These are phyloP conservation scores for Mechanitis messenoides DNA, from an alignment of 2,888 invertebrate genomes.

Conservation along the genomic window DNA sequence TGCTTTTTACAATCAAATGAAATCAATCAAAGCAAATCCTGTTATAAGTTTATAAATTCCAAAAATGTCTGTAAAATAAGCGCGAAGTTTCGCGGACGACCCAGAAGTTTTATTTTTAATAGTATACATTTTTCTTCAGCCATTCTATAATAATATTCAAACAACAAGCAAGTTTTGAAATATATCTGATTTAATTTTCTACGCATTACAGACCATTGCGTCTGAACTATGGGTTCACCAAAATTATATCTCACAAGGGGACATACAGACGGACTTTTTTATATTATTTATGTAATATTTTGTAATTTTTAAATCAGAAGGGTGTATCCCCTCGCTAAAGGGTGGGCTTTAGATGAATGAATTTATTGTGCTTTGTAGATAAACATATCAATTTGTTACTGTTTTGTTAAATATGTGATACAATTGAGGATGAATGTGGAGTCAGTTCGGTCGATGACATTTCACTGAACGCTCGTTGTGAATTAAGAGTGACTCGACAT, in stretches of 20 bases:
- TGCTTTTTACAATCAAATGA: too few species aligned
- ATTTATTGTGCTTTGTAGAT: conserved; percentile 74
- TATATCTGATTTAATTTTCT: conserved; percentile 61
- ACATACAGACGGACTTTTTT: conserved; percentile 50
- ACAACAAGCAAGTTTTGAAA: conserved; percentile 44
- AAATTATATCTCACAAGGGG: conserved; percentile 53
- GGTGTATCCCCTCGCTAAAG: conserved; percentile 72
- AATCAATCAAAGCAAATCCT: too few species aligned
- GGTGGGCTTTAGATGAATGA: conserved; percentile 69
- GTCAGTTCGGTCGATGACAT: conserved; percentile 60
- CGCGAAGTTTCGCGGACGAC: too few species aligned
- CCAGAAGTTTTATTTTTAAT: too few species aligned
- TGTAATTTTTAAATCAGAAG: conserved; percentile 72
- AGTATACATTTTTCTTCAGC: too few species aligned
- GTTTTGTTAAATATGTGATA: conserved; percentile 71
- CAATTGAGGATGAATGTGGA: conserved; percentile 53
- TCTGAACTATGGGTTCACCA: conserved; percentile 65
- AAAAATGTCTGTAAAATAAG: too few species aligned
- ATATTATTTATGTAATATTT: conserved; percentile 74
- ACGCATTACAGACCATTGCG: conserved; percentile 66
- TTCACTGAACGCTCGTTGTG: conserved; percentile 46
- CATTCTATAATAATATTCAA: neutral
- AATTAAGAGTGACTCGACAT: conserved; percentile 45
- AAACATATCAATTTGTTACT: conserved; percentile 77
- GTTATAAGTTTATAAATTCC: too few species aligned